Conservation (phyloP, 1,140 invertebrate genomes). For the Zaprionus gabonicus region DNA sequence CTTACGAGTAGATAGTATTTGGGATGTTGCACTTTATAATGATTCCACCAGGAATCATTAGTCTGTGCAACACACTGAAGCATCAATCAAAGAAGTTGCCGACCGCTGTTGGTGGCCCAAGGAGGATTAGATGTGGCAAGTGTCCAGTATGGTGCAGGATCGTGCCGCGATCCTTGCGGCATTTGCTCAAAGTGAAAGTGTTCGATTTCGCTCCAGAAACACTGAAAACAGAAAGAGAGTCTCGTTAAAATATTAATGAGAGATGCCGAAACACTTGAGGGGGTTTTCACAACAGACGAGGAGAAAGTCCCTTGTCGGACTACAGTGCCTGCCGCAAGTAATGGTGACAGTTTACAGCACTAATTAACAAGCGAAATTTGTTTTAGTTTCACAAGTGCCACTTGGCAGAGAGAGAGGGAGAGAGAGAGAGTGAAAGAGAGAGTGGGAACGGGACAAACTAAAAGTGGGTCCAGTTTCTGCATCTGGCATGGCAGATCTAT, state of each 20-base stretch:
- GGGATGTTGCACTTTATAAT: slow-evolving; percentile 11
- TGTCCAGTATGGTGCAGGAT: slow-evolving; percentile 27
- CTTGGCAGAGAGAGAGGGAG: slow-evolving; percentile 16
- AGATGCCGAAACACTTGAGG: slow-evolving; percentile 67
- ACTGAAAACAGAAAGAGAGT: slow-evolving; percentile 18
- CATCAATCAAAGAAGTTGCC: slow-evolving; percentile 56
- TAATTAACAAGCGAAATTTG: slow-evolving; percentile 72
- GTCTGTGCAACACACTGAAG: slow-evolving; percentile 4
- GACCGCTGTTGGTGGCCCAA: slow-evolving; percentile 29
- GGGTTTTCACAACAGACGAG: slow-evolving; percentile 39
- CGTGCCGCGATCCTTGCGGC: slow-evolving; percentile 57
- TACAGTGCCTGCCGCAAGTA: slow-evolving; percentile 16
- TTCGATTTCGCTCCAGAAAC: slow-evolving; percentile 54
- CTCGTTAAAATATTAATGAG: slow-evolving; percentile 69
- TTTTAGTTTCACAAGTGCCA: slow-evolving; percentile 61
- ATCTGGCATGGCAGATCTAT: slow-evolving; percentile 13
- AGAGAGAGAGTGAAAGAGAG: background rate
- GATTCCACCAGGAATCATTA: slow-evolving; percentile 29
- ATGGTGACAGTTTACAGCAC: slow-evolving; percentile 69
- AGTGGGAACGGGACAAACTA: background rate
- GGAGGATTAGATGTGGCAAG: slow-evolving; percentile 21
- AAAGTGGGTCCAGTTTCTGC: background rate
- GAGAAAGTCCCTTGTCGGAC: slow-evolving; percentile 57
- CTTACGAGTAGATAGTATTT: background rate
- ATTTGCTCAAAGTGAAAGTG: slow-evolving; percentile 72